Evolutionary conservation across 2,797 vertebrate genomes (phyloP).

Genomic region (Coreius guichenoti): DNA sequence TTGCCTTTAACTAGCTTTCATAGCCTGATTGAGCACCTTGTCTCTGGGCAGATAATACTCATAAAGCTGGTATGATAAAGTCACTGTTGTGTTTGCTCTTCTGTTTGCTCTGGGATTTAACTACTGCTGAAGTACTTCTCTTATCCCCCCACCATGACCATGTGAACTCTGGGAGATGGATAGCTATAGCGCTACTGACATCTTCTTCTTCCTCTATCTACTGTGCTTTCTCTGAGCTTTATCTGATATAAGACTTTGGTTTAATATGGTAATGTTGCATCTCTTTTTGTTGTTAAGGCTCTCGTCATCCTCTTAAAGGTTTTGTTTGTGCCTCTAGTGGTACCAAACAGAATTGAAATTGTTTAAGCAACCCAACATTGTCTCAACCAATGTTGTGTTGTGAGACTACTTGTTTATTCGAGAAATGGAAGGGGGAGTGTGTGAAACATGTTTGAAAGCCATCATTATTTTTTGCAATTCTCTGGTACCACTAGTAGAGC

Average conservation of each 20-base stretch:
- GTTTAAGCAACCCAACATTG: background rate
- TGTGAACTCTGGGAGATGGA: conserved; percentile 38
- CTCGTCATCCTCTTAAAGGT: background rate
- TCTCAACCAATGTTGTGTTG: background rate
- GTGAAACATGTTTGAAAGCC: background rate
- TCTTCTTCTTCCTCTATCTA: conserved; percentile 1
- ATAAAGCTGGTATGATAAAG: conserved; percentile 72
- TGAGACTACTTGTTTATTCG: background rate
- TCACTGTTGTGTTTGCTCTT: conserved; percentile 60
- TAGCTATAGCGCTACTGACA: conserved; percentile 17
- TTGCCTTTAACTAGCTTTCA: conserved; percentile 65
- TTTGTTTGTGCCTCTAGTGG: background rate
- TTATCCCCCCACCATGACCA: conserved; percentile 37
- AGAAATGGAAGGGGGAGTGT: background rate
- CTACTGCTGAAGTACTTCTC: conserved; percentile 49
- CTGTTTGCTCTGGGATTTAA: conserved; percentile 68
- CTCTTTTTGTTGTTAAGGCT: background rate
- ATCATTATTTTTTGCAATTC: background rate
- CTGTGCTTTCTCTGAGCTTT: background rate
- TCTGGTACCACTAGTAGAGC: background rate
- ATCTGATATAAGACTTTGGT: background rate
- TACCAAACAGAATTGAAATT: background rate
- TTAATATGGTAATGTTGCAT: background rate
- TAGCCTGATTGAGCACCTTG: conserved; percentile 62
- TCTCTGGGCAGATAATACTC: conserved; percentile 67